phyloP scores from a whole-genome alignment of 2,888 invertebrate genomes.

The Omphaloscelis lunosa region DNA sequence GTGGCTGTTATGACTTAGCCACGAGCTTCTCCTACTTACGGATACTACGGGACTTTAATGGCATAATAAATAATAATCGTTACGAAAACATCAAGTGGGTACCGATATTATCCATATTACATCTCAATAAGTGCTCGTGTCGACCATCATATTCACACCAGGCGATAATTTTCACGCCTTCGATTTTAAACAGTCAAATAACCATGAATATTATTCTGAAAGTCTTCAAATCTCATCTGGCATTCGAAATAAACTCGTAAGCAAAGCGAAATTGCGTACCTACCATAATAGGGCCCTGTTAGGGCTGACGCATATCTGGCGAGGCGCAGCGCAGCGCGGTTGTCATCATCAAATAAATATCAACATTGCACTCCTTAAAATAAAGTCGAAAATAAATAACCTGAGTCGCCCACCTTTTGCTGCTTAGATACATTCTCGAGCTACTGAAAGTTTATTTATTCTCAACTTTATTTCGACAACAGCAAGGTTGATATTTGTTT shows the following conservation, averaged over 20 bases:
- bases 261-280: conserved; percentile 60
- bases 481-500: neutral
- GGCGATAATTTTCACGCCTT: conserved; percentile 54
- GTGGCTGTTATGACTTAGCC: no score
- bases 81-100: conserved; percentile 1
- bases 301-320: neutral
- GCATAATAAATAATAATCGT: neutral
- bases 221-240: conserved; percentile 57
- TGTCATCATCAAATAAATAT: neutral
- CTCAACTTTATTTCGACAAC: neutral
- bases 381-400: neutral
- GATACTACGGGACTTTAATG: neutral
- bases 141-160: conserved; percentile 17
- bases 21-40: no score
- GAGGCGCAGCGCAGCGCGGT: neutral
- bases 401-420: no score
- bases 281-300: conserved; percentile 62
- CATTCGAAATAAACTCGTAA: conserved; percentile 60
- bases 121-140: neutral
- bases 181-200: conserved; percentile 58
- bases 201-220: conserved; percentile 53
- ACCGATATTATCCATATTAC: conserved; percentile 19
- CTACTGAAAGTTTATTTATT: neutral
- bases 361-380: accelerated
- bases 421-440: no score